Base-by-base conservation (phyloP, 1,140 invertebrate species). In the Cotesia vestalis region DNA sequence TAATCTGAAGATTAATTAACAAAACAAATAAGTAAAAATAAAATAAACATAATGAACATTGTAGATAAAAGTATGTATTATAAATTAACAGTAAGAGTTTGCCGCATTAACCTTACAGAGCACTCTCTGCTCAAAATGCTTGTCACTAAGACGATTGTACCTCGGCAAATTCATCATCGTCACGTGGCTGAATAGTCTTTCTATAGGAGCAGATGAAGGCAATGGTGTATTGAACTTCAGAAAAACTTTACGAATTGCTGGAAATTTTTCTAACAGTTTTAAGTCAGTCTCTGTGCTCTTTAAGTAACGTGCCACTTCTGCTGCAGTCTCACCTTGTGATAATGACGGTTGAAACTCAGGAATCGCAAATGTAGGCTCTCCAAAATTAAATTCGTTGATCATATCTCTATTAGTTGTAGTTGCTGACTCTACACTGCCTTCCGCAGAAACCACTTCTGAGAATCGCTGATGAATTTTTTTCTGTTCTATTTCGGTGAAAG, bases 191-290 rank as follows among this genome's bases (percentile, higher is more conserved):
- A 78, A 81, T 12, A 80, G 53, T 60, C 77, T 60, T 75, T 79
- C 78, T 12, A 80, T 76, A 53, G 80, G 71, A 27, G 53, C 80
- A 35, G 78, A 81, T 12, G 78, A 79, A 20, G 80, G 75, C 66
- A 77, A 57, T 12, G 76, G 74, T 40, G 77, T 78, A 73, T 79
- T 80, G 69, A 68, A 78, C 75, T 78, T 80, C 4, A 69, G 35
- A 68, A 81, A 81, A 57, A 79, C 66, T 53, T 60, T 74, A 75
- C 75, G 75, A 6, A 79, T 73, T 55, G 72, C 66, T 55, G 76
- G 72, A 66, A 68, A 76, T 9, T 70, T 40, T 60, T 46, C 6
- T n/a, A 70, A 46, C 68, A 61, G 27, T 40, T 36, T 27, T 35
- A 70, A 51, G n/a, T 61, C 57, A 27, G 12, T 60, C 20, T 60